phyloP scores from a whole-genome alignment of 2,797 vertebrate genomes.

The Xerus rutilus region DNA sequence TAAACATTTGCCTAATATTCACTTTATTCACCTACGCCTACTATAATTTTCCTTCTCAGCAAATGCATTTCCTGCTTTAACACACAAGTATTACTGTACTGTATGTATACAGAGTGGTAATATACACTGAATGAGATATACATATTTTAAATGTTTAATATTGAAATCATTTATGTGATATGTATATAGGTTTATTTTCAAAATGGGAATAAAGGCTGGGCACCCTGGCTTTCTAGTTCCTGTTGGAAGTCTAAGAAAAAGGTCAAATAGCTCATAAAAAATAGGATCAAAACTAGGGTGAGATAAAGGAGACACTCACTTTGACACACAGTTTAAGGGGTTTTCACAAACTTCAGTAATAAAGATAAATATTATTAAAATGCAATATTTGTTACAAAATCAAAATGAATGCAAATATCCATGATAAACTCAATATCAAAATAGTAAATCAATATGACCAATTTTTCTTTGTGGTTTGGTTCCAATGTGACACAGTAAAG shows the following conservation, averaged over 20 bases:
- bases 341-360: background rate
- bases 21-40: background rate
- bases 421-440: background rate
- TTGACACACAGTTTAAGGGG: constrained; percentile 19
- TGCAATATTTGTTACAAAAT: background rate
- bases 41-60: background rate
- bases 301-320: background rate
- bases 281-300: background rate
- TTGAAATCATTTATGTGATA: background rate
- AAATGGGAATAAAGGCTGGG: background rate
- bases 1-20: constrained; percentile 3
- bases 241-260: constrained; percentile 18
- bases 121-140: background rate
- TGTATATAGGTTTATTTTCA: constrained; percentile 26
- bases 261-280: background rate
- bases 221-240: background rate
- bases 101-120: background rate
- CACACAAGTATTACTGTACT: background rate
- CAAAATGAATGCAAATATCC: background rate
- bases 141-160: background rate
- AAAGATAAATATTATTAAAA: constrained; percentile 1
- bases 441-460: background rate
- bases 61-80: constrained; percentile 4
- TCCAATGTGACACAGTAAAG: background rate
- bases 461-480: background rate